Evolutionary conservation across 1,140 invertebrate species (phyloP), one percentile per base, ranked within the genome.

Genomic region (Trinorchestia longiramus): DNA sequence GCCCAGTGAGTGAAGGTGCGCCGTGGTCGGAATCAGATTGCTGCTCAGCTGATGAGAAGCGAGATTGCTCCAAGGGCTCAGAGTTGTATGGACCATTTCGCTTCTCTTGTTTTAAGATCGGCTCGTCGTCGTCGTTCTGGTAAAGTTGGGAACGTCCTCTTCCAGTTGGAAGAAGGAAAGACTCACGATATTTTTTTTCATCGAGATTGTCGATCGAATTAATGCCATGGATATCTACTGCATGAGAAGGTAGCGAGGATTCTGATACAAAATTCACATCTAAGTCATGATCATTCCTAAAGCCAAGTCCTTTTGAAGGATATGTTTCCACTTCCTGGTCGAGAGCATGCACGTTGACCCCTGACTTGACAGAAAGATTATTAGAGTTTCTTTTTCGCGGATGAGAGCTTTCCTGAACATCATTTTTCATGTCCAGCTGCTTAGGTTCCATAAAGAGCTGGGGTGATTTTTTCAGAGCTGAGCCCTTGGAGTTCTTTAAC

Each of bases 1-100:
- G 88, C 88, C 41, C 88, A 41, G 43, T 90, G 88, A 90, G 88
- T 43, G n/a, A 17, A 90, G 88, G 88, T 90, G n/a, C 88, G 41
- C 41, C 88, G 41, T 42, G 43, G 88, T 41, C 88, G 43, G 88
- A 90, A 90, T 90, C 88, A 90, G 88, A 90, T 90, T 90, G 88
- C 88, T 90, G 88, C 88, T 90, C 88, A 43, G 28, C 88, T 90
- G 88, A 90, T 90, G 88, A 90, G 88, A 90, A 90, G 88, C 88
- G 88, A 90, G 88, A 90, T 90, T 90, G 88, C 88, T 42, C n/a
- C 41, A 90, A 41, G 28, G 88, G 88, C 88, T 90, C 43, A 41
- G 88, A 90, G 41, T 90, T 43, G n/a, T 42, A 90, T 41, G 43
- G 41, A 42, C 43, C 43, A 90, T 43, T 90, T 90, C 28, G 88